Conservation (phyloP, 1,140 invertebrate species). For the Dendrolimus kikuchii region DNA sequence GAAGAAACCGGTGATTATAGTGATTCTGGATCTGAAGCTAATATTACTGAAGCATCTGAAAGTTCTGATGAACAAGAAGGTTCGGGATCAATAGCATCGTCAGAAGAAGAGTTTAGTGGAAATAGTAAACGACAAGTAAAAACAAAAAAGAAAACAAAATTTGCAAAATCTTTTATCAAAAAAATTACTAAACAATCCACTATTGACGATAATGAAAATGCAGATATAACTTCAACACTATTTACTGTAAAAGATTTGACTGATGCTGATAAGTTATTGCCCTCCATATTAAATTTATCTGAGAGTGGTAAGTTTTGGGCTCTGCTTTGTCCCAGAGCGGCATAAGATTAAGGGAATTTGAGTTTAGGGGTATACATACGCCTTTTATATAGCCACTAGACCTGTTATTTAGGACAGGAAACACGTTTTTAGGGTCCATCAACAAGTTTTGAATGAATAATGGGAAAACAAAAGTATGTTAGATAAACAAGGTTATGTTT, state of each 20-base stretch:
- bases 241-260: slow-evolving; percentile 63
- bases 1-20: slow-evolving; percentile 52
- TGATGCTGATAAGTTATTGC: slow-evolving; percentile 62
- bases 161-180: slow-evolving; percentile 38
- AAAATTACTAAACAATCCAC: slow-evolving; percentile 39
- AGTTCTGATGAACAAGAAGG: slow-evolving; percentile 43
- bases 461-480: too few relatives aligned
- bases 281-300: slow-evolving; percentile 61
- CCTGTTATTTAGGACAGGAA: too few relatives aligned
- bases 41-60: slow-evolving; percentile 44
- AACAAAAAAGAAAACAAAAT: slow-evolving; percentile 30
- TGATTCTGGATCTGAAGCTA: slow-evolving; percentile 67
- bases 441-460: too few relatives aligned
- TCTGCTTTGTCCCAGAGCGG: neutral
- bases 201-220: slow-evolving; percentile 20
- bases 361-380: too few relatives aligned
- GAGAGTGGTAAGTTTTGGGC: slow-evolving; percentile 62
- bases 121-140: slow-evolving; percentile 20
- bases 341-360: too few relatives aligned
- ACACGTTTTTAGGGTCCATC: too few relatives aligned
- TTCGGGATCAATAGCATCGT: slow-evolving; percentile 23
- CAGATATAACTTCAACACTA: slow-evolving; percentile 15
- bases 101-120: slow-evolving; percentile 38
- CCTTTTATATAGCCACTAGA: too few relatives aligned
- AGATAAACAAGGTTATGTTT: too few relatives aligned